Percentiles rank a stretch among this genome's conserved stretches.
These are phyloP conservation scores for Ennomos fuscantarius DNA, from an alignment of 2,888 invertebrate species.

Conservation along the genomic window DNA sequence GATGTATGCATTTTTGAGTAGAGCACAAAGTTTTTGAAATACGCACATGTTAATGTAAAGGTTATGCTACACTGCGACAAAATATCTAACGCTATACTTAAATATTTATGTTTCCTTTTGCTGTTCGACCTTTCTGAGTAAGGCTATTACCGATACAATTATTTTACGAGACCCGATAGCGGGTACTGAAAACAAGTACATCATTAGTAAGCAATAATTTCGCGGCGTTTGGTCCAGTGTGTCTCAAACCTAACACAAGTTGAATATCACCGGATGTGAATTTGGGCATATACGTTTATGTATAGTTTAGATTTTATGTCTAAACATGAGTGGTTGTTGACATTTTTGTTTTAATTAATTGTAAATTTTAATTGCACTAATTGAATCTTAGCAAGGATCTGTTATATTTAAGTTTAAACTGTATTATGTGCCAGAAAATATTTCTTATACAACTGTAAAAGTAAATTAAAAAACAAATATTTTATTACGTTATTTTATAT, in stretches of 20 bases:
- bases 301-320: slow-evolving; percentile 27
- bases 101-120: too few relatives aligned
- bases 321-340: slow-evolving; percentile 39
- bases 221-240: slow-evolving; percentile 4
- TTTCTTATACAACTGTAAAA: slow-evolving; percentile 9
- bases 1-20: neutral
- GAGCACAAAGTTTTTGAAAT: slow-evolving; percentile 6
- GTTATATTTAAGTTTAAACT: slow-evolving; percentile 48
- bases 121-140: too few relatives aligned
- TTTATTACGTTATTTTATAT: too few relatives aligned
- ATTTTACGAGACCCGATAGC: too few relatives aligned
- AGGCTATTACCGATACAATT: too few relatives aligned
- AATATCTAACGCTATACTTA: too few relatives aligned
- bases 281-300: slow-evolving; percentile 5
- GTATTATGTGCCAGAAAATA: slow-evolving; percentile 48
- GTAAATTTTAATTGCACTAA: slow-evolving; percentile 51
- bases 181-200: too few relatives aligned
- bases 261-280: neutral
- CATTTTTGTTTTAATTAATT: slow-evolving; percentile 43
- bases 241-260: slow-evolving; percentile 2
- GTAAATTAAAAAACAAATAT: too few relatives aligned
- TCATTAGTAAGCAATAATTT: too few relatives aligned
- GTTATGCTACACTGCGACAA: slow-evolving; percentile 3
- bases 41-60: neutral
- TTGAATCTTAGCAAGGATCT: slow-evolving; percentile 67